Percentiles rank a stretch among this genome's conserved stretches.
phyloP scores from a whole-genome alignment of 2,797 vertebrate species.

The Leucoraja ocellata region DNA sequence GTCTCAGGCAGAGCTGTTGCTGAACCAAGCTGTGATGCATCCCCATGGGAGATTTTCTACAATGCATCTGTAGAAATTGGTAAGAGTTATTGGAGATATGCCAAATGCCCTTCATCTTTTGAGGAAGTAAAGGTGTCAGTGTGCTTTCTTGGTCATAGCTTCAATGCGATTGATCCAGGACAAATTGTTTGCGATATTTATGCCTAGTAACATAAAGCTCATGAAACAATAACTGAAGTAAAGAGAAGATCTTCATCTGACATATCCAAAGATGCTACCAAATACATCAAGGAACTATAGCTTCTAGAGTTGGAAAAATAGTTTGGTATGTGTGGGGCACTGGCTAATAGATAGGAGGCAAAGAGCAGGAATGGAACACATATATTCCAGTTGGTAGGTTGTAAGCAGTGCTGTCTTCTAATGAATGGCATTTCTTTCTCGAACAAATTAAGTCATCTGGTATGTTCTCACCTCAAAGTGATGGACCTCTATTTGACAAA shows the following conservation, averaged over 20 bases:
- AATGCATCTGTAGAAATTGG: too few relatives aligned
- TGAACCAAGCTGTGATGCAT: too few relatives aligned
- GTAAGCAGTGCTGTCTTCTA: neutral
- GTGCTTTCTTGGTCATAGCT: too few relatives aligned
- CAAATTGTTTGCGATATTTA: too few relatives aligned
- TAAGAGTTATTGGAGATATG: too few relatives aligned
- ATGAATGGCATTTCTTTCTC: neutral
- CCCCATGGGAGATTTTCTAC: too few relatives aligned
- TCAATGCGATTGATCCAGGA: too few relatives aligned
- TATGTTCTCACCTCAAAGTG: neutral
- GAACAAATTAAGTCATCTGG: neutral
- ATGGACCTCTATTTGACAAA: too few relatives aligned
- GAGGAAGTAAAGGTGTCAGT: too few relatives aligned
- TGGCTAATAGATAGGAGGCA: neutral
- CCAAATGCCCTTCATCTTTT: too few relatives aligned
- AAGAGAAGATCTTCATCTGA: neutral
- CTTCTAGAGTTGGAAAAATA: neutral
- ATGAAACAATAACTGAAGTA: neutral
- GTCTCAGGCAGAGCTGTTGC: too few relatives aligned
- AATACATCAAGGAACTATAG: neutral
- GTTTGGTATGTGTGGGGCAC: neutral
- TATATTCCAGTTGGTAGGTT: neutral
- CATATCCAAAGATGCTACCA: neutral
- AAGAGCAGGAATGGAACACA: neutral
- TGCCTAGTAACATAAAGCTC: neutral